Conservation (phyloP, 2,888 invertebrate species). For the Nasonovia ribisnigri region DNA sequence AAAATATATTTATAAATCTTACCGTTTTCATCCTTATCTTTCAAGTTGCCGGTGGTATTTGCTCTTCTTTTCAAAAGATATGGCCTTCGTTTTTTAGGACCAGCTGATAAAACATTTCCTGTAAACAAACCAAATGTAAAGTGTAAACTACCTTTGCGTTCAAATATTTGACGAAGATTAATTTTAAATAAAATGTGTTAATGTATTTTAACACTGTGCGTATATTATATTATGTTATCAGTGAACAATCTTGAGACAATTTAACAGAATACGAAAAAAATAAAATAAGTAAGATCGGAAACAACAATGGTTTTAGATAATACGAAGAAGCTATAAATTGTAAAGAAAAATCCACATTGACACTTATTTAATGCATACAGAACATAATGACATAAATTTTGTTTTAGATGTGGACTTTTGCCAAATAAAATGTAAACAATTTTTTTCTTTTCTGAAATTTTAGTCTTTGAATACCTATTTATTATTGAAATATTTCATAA, state of each 20-base stretch:
- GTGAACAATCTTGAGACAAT: neutral
- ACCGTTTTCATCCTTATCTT: conserved; percentile 80
- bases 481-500: conserved; percentile 10
- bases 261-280: neutral
- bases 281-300: neutral
- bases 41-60: conserved; percentile 88
- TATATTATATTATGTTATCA: neutral
- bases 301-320: neutral
- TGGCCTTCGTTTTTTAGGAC: conserved; percentile 79
- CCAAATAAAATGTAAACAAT: conserved; percentile 28
- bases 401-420: conserved; percentile 6
- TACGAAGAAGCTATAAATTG: conserved; percentile 16
- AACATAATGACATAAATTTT: conserved; percentile 20
- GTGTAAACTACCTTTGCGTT: neutral
- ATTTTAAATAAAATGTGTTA: neutral
- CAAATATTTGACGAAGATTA: neutral
- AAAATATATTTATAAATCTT: conserved; percentile 19
- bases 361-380: conserved; percentile 10
- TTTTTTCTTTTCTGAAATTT: neutral
- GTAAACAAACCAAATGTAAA: conserved; percentile 69
- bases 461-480: conserved; percentile 23
- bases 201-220: neutral
- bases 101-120: conserved; percentile 69
- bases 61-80: conserved; percentile 89
- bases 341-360: neutral